Conservation (phyloP, 2,888 invertebrate genomes). For the Hypsopygia costalis region DNA sequence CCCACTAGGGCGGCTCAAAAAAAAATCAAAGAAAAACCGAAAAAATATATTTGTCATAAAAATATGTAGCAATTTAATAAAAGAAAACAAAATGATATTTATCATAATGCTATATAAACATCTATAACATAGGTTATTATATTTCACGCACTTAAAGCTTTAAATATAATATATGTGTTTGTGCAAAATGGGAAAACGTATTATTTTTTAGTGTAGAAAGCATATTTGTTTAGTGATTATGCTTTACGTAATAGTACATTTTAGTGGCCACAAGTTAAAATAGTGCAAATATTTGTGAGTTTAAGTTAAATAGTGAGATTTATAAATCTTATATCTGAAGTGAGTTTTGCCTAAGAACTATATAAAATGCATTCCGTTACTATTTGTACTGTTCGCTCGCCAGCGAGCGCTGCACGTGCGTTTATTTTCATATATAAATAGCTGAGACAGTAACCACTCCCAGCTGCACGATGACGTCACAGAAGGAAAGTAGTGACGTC, state of each 20-base stretch:
- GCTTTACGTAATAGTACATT: no score
- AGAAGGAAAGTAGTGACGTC: constrained; percentile 57
- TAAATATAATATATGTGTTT: neutral
- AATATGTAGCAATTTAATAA: neutral
- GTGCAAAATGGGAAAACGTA: no score
- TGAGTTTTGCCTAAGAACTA: no score
- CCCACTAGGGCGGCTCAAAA: constrained; percentile 45
- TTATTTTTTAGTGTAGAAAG: no score
- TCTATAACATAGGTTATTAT: no score
- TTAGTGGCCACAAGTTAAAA: no score
- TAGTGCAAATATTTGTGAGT: no score
- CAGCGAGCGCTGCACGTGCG: constrained; percentile 53
- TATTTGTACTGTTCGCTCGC: constrained; percentile 36
- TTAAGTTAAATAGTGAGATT: no score
- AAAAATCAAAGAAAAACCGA: constrained; percentile 1
- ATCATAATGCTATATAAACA: no score
- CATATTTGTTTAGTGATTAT: no score
- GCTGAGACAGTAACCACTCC: constrained; percentile 41
- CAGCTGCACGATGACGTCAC: constrained; percentile 57
- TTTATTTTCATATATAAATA: constrained; percentile 74
- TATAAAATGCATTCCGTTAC: constrained; percentile 61
- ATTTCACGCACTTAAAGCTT: neutral
- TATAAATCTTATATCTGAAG: no score
- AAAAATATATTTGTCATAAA: neutral
- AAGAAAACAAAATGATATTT: no score